phyloP scores from a whole-genome alignment of 2,888 invertebrate genomes.

The Meloe dianella region DNA sequence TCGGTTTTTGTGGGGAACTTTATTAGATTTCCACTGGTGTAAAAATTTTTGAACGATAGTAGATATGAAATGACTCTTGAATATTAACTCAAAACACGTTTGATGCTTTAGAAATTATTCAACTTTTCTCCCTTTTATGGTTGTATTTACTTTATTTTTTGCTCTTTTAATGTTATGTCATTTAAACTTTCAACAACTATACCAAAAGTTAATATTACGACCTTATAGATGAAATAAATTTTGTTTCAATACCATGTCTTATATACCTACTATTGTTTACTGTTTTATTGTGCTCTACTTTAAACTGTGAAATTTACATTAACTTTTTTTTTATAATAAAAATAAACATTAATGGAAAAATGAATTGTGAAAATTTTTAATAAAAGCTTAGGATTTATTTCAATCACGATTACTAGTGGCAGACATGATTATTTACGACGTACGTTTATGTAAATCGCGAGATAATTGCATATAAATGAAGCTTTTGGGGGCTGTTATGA shows the following conservation, averaged over 20 bases:
- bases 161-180: conserved; percentile 42
- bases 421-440: conserved; percentile 38
- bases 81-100: conserved; percentile 12
- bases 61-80: conserved; percentile 21
- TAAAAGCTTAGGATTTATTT: conserved; percentile 37
- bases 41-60: neutral
- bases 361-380: conserved; percentile 25
- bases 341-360: neutral
- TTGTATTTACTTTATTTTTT: neutral
- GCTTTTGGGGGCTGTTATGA: conserved; percentile 33
- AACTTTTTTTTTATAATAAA: conserved; percentile 1
- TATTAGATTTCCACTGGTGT: neutral
- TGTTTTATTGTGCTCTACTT: conserved; percentile 14
- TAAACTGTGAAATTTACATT: conserved; percentile 8
- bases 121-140: conserved; percentile 21
- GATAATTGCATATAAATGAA: conserved; percentile 43
- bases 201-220: conserved; percentile 35
- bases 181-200: conserved; percentile 43
- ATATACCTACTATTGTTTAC: neutral
- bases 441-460: conserved; percentile 40
- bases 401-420: conserved; percentile 40
- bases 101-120: conserved; percentile 22
- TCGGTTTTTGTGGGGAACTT: neutral
- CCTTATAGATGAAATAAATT: conserved; percentile 34
- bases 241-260: conserved; percentile 26